phyloP scores from a whole-genome alignment of 2,113 vertebrate genomes.

The Oreochromis spilurus region DNA sequence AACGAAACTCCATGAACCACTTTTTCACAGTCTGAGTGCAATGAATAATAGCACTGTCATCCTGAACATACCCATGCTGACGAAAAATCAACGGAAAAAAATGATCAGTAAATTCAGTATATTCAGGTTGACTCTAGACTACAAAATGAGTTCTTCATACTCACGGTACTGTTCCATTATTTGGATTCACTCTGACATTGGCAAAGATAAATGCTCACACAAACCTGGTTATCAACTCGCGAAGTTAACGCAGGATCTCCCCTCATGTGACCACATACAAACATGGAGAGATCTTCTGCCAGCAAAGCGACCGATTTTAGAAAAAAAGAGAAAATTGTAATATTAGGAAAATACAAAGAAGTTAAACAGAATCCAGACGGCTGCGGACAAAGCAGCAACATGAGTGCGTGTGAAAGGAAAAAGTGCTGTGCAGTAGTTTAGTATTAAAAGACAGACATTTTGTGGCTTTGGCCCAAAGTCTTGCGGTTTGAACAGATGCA shows the following conservation, averaged over 20 bases:
- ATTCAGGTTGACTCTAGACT: neutral
- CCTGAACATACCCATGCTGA: too few relatives aligned
- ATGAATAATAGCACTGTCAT: too few relatives aligned
- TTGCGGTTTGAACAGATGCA: neutral
- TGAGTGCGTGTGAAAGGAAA: neutral
- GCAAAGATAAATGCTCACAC: neutral
- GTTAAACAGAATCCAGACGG: neutral
- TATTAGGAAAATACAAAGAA: neutral
- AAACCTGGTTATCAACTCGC: neutral
- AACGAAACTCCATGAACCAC: too few relatives aligned
- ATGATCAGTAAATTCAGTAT: neutral
- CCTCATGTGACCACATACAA: neutral
- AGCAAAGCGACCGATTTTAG: fast-evolving
- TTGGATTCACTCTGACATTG: neutral
- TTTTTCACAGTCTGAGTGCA: too few relatives aligned
- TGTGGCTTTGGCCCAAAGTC: neutral
- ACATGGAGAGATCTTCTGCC: neutral
- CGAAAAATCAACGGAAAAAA: too few relatives aligned
- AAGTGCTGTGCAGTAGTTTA: neutral
- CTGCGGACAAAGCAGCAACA: neutral
- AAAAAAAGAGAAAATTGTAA: neutral
- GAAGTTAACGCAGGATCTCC: fast-evolving
- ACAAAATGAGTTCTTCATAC: neutral
- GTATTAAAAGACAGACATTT: neutral
- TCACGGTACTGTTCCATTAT: fast-evolving